phyloP scores from a whole-genome alignment of 2,113 vertebrate species.

The Siniperca knerii region DNA sequence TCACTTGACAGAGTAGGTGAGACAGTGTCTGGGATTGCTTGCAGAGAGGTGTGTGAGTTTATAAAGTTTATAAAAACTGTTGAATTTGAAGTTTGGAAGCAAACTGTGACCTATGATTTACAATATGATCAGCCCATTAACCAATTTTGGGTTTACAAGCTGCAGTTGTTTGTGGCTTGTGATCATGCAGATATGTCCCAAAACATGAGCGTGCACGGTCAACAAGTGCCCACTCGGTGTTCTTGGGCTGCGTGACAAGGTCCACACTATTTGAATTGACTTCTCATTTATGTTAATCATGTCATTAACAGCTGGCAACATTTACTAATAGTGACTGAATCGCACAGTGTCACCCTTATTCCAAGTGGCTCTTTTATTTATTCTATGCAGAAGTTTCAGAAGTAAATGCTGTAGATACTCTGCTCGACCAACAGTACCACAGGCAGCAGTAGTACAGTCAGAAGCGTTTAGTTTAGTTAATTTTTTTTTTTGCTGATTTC shows the following conservation, averaged over 20 bases:
- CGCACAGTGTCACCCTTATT: background rate
- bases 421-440: too few species aligned
- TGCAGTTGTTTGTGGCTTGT: background rate
- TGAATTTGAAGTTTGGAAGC: background rate
- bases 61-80: background rate
- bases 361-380: constrained; percentile 22
- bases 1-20: background rate
- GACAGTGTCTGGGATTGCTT: background rate
- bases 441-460: background rate
- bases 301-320: constrained; percentile 25
- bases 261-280: constrained; percentile 28
- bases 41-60: background rate
- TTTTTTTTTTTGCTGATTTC: too few species aligned
- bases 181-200: background rate
- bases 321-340: constrained; percentile 1
- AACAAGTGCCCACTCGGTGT: background rate
- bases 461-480: background rate
- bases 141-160: background rate
- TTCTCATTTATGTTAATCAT: constrained; percentile 35
- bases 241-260: background rate
- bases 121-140: background rate
- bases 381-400: background rate
- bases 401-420: background rate
- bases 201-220: background rate
- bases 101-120: background rate